phyloP scores from a whole-genome alignment of 1,140 invertebrate genomes.

The Caenorhabditis tropicalis region DNA sequence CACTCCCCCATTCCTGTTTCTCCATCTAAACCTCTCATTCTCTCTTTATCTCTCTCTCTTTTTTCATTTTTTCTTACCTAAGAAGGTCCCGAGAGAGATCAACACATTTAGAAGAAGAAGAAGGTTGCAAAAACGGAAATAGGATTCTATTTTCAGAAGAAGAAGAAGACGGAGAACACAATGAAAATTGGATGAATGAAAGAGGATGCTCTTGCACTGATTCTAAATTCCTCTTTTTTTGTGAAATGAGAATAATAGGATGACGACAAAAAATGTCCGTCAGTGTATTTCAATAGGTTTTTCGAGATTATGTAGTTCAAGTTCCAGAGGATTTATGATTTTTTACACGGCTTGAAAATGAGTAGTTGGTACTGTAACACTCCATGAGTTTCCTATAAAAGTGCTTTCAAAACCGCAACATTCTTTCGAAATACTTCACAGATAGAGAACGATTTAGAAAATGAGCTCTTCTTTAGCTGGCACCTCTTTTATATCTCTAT shows the following conservation, averaged over 20 bases:
- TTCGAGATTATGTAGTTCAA: background rate
- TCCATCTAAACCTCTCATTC: background rate
- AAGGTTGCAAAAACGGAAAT: background rate
- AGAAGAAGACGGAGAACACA: background rate
- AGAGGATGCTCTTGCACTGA: background rate
- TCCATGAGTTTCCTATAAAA: no score
- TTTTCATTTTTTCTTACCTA: background rate
- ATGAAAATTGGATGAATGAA: background rate
- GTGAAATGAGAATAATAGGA: background rate
- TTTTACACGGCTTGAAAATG: no score
- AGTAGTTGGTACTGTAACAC: no score
- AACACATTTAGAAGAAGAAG: background rate
- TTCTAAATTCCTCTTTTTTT: background rate
- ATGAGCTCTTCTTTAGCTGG: no score
- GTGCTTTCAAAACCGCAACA: no score
- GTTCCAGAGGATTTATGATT: no score
- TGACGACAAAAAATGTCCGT: background rate
- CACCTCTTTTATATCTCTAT: no score
- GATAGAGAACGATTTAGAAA: no score
- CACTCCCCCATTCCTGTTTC: background rate
- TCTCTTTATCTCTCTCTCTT: background rate
- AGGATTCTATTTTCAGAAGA: constrained; percentile 3
- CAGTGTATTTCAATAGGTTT: background rate
- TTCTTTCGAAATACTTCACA: no score
- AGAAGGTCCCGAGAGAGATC: background rate